Base-by-base conservation (phyloP, 2,888 invertebrate genomes). In the Chamaedrilus cognettii region DNA sequence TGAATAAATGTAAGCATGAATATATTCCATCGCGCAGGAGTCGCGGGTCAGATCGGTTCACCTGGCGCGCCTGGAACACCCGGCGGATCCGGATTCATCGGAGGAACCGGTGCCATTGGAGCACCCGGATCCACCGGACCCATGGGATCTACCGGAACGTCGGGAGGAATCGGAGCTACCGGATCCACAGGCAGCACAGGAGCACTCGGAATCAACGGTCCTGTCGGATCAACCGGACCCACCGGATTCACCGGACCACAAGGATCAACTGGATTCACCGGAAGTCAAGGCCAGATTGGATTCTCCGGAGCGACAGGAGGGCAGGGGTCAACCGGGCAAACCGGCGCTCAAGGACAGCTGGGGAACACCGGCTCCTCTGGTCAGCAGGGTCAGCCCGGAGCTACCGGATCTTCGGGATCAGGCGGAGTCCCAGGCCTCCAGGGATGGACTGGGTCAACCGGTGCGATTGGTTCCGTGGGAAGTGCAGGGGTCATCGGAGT, bases 131-230 rank as follows among this genome's bases (percentile, higher is more conserved):
- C 55, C 5, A 19, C 55, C 5, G 55, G 55, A 7, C 28, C 26
- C 26, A 64, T 66, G 5, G 75, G 79, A 28, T 50, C 31, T 26
- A 60, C 51, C 61, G 77, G 77, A 58, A 66, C 72, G n/a, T 64
- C 51, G 32, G 71, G 71, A 57, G 19, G 56, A 34, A 82, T 26
- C 26, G 71, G 71, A 23, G 19, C 51, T 15, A 23, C 58, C 34
- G 71, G 71, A 52, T 50, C 60, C 19, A 11, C 55, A 19, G 42
- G 42, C 11, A 19, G 19, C 19, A 19, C 42, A 15, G 42, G 42
- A 42, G 19, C 42, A 52, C 55, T 26, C 26, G 56, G 55, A 11
- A 2, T 35, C 19, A 15, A 35, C 2, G 64, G 57, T 32, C 59
- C 59, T 30, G 33, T 33, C 49, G 58, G 58, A 49, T 31, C n/a